A percentile compares a stretch with the other conserved stretches of the same genome.
Conservation (phyloP, 2,113 vertebrate species). For the Channa argus region DNA sequence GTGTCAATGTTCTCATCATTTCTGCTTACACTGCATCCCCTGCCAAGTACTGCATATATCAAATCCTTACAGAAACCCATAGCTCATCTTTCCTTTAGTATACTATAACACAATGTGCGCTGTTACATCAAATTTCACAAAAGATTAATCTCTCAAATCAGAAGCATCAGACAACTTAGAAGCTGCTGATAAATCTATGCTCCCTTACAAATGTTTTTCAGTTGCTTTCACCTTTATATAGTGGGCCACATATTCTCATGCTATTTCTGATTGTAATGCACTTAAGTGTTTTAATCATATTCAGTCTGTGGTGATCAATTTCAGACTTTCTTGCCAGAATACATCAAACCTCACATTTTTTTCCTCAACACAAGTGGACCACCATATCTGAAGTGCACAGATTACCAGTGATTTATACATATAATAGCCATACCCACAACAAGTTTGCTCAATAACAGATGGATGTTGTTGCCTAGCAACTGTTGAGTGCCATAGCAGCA, state of each 20-base stretch:
- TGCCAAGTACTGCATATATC: slow-evolving; percentile 75
- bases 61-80: slow-evolving; percentile 70
- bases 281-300: slow-evolving; percentile 43
- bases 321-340: slow-evolving; percentile 20
- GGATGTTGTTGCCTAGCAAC: slow-evolving; percentile 86
- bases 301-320: slow-evolving; percentile 45
- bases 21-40: slow-evolving; percentile 74
- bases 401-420: slow-evolving; percentile 77
- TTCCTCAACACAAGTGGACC: slow-evolving; percentile 21
- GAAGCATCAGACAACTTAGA: slow-evolving; percentile 36
- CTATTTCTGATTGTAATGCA: slow-evolving; percentile 48
- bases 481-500: slow-evolving; percentile 75
- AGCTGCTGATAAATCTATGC: slow-evolving; percentile 61
- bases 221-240: slow-evolving; percentile 35
- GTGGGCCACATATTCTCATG: slow-evolving; percentile 9
- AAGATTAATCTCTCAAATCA: slow-evolving; percentile 63
- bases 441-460: slow-evolving; percentile 82
- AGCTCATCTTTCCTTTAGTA: slow-evolving; percentile 73
- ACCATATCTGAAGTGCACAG: slow-evolving; percentile 57
- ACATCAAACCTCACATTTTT: slow-evolving; percentile 30
- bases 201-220: slow-evolving; percentile 34
- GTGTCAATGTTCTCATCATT: slow-evolving; percentile 75
- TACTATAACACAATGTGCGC: slow-evolving; percentile 63
- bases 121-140: slow-evolving; percentile 56
- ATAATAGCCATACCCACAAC: slow-evolving; percentile 75